Percentiles rank a stretch among this genome's conserved stretches.
Conservation (phyloP, 37 sponge, comb jelly and placozoan species). For the Eunapius fragilis region DNA sequence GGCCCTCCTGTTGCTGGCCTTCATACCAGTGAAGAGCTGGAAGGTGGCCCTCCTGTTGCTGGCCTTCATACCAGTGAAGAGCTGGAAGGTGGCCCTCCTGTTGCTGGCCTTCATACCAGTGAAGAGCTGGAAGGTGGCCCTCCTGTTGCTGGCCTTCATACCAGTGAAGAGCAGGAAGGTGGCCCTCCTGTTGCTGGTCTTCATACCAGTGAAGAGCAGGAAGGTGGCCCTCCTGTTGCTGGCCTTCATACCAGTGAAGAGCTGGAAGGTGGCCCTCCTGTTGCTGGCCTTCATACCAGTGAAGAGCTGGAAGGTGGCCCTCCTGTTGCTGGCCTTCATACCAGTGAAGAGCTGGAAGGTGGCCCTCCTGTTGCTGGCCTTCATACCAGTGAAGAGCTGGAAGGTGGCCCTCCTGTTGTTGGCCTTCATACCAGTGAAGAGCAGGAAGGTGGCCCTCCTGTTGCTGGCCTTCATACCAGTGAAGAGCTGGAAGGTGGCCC, state of each 20-base stretch:
- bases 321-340: slow-evolving; percentile 60
- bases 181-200: slow-evolving; percentile 61
- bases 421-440: slow-evolving; percentile 46
- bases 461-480: slow-evolving; percentile 57
- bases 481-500: slow-evolving; percentile 56
- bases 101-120: slow-evolving; percentile 57
- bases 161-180: slow-evolving; percentile 56
- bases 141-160: slow-evolving; percentile 60
- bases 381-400: slow-evolving; percentile 55
- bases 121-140: slow-evolving; percentile 56
- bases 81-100: slow-evolving; percentile 62
- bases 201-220: slow-evolving; percentile 54
- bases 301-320: slow-evolving; percentile 56
- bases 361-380: slow-evolving; percentile 59
- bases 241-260: slow-evolving; percentile 46
- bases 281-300: slow-evolving; percentile 57
- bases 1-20: slow-evolving; percentile 59
- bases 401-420: slow-evolving; percentile 66
- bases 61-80: slow-evolving; percentile 46
- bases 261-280: slow-evolving; percentile 62
- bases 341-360: slow-evolving; percentile 58
- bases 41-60: slow-evolving; percentile 68
- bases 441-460: slow-evolving; percentile 61
- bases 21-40: slow-evolving; percentile 55
- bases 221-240: slow-evolving; percentile 68